Evolutionary conservation across 2,113 vertebrate genomes (phyloP).

Genomic region (Grantiella picta): DNA sequence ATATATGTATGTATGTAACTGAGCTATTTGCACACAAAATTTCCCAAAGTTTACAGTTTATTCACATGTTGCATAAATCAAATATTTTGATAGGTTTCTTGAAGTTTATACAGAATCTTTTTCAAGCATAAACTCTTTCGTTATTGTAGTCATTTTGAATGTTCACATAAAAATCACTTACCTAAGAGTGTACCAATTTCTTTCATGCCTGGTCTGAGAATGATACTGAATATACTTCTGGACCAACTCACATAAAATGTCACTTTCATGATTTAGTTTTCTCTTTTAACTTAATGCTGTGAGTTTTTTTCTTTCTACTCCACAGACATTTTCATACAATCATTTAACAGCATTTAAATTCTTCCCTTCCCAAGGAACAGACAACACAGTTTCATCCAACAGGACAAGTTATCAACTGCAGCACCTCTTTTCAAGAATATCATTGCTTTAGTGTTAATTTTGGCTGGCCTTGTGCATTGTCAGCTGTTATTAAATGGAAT

Average conservation of each 20-base stretch:
- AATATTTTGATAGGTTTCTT: not conserved
- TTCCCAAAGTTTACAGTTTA: not conserved
- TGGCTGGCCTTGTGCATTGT: not conserved
- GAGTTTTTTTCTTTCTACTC: not conserved
- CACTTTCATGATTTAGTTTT: not conserved
- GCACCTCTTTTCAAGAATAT: conserved; percentile 1
- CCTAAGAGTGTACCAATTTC: not conserved
- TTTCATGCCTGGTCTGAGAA: not conserved
- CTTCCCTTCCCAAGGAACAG: not conserved
- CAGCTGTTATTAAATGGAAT: not conserved
- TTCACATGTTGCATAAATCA: not conserved
- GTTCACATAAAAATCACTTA: not conserved
- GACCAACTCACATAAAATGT: not conserved
- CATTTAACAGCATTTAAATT: not conserved
- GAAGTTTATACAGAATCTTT: not conserved
- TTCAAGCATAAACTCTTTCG: fast-evolving
- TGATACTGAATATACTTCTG: not conserved
- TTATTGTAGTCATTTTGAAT: not conserved
- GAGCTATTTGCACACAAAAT: not conserved
- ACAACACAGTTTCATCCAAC: not conserved
- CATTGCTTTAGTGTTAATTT: not conserved
- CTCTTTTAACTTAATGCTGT: not conserved
- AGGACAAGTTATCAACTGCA: not conserved
- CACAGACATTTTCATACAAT: not conserved
- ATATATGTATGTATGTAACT: too few species aligned